Percentiles rank a stretch among this genome's conserved stretches.
Conservation (phyloP, 37 sponge, comb jelly and placozoan genomes). For the Haliclona indistincta region DNA sequence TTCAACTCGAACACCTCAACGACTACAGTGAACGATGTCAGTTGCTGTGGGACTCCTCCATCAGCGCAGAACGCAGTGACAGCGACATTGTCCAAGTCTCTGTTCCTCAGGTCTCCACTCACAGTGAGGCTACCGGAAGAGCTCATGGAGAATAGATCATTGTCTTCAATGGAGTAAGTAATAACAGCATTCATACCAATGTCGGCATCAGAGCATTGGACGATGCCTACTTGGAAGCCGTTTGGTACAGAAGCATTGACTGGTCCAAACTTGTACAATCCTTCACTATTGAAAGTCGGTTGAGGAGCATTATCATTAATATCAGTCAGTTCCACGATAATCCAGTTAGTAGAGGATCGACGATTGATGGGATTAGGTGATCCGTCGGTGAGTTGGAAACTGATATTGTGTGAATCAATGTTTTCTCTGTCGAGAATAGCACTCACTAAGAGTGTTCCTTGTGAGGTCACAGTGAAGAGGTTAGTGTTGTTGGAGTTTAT, state of each 20-base stretch:
- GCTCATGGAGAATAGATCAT: slow-evolving; percentile 22
- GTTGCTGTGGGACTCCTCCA: slow-evolving; percentile 14
- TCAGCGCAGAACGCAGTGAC: slow-evolving; percentile 38
- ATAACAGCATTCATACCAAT: slow-evolving; percentile 35
- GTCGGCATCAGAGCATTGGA: slow-evolving; percentile 70
- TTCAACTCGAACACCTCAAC: slow-evolving; percentile 43
- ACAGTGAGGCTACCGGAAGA: slow-evolving; percentile 32
- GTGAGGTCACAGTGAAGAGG: slow-evolving; percentile 2
- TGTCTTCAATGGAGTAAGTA: slow-evolving; percentile 21
- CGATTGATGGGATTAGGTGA: neutral
- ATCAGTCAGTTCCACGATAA: slow-evolving; percentile 49
- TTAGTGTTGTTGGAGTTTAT: slow-evolving; percentile 11
- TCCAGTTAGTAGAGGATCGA: neutral
- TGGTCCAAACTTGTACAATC: slow-evolving; percentile 19
- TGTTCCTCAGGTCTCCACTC: slow-evolving; percentile 8
- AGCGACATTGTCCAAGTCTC: slow-evolving; percentile 33
- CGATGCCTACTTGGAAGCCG: slow-evolving; percentile 21
- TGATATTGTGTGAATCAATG: slow-evolving; percentile 4
- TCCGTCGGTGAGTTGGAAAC: slow-evolving; percentile 36
- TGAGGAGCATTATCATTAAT: slow-evolving; percentile 65
- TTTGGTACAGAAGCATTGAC: slow-evolving; percentile 22
- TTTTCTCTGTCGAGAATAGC: slow-evolving; percentile 58
- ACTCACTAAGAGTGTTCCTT: slow-evolving; percentile 37
- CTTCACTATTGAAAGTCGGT: slow-evolving; percentile 24
- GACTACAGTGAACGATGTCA: slow-evolving; percentile 12